A percentile compares a stretch with the other conserved stretches of the same genome.
phyloP scores from a whole-genome alignment of 2,797 vertebrate species.

The Neosilurus mollespiculum region DNA sequence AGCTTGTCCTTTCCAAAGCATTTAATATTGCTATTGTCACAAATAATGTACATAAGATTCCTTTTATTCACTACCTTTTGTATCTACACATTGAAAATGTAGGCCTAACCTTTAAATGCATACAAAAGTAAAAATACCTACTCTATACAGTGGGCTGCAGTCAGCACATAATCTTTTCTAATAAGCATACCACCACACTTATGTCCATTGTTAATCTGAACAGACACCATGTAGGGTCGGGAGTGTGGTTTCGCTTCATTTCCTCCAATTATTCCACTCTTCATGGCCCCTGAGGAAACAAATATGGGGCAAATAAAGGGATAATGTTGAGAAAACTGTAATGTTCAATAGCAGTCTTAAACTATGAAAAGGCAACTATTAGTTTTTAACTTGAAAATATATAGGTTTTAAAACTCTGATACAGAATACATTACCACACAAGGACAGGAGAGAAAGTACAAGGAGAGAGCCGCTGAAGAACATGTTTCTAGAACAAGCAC shows the following conservation, averaged over 20 bases:
- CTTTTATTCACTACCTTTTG: not conserved
- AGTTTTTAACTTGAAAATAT: not conserved
- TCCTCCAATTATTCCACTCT: slow-evolving; percentile 64
- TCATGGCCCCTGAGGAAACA: slow-evolving; percentile 58
- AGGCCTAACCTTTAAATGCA: not conserved
- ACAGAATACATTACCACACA: slow-evolving; percentile 37
- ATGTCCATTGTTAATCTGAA: slow-evolving; percentile 39
- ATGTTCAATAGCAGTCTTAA: not conserved
- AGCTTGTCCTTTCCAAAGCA: not conserved
- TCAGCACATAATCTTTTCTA: slow-evolving; percentile 67
- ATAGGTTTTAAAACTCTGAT: not conserved
- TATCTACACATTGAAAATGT: not conserved
- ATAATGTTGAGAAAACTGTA: too few species aligned
- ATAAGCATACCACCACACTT: slow-evolving; percentile 69
- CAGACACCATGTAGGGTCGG: slow-evolving; percentile 72
- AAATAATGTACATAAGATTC: not conserved
- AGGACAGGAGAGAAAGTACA: slow-evolving; percentile 8
- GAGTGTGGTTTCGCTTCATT: slow-evolving; percentile 64
- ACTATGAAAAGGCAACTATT: not conserved
- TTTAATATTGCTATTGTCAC: not conserved
- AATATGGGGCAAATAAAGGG: slow-evolving; percentile 36
- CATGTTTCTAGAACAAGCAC: slow-evolving; percentile 22
- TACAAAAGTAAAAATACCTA: slow-evolving; percentile 46
- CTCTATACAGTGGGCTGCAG: slow-evolving; percentile 66
- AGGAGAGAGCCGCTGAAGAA: slow-evolving; percentile 18